Evolutionary conservation across 2,888 invertebrate species (phyloP).

Genomic region (Serripes groenlandicus): DNA sequence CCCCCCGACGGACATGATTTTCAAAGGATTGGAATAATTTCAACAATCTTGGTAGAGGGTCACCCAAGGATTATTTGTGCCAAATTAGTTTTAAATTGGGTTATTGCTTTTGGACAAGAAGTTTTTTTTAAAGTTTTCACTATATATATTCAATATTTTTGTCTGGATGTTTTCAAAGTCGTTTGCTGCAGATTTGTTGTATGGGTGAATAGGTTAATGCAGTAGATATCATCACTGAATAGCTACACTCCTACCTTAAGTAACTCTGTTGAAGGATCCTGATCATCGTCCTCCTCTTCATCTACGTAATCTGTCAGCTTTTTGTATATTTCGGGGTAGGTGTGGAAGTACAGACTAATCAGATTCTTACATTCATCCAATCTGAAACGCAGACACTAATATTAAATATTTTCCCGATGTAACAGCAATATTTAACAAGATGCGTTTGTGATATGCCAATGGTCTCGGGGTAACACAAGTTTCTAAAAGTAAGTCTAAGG

Average conservation of each 20-base stretch:
- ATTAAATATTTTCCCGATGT: no score
- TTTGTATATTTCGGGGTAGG: constrained; percentile 38
- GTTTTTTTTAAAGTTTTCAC: not conserved
- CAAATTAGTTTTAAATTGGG: not conserved
- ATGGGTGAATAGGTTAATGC: not conserved
- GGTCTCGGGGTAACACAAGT: no score
- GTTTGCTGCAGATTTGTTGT: not conserved
- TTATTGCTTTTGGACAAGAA: no score
- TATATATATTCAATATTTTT: not conserved
- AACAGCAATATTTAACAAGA: no score
- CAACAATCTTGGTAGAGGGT: no score
- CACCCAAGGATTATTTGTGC: not conserved
- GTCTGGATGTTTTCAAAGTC: not conserved
- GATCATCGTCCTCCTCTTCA: constrained; percentile 56
- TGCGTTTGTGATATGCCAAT: no score
- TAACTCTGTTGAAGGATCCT: constrained; percentile 11
- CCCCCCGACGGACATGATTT: no score
- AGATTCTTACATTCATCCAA: constrained; percentile 66
- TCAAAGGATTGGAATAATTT: no score
- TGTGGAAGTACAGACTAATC: constrained; percentile 56
- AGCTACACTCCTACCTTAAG: constrained; percentile 43
- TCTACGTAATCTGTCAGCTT: constrained; percentile 38
- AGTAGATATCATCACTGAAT: not conserved
- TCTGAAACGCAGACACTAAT: no score
- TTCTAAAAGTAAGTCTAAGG: no score